Percentiles rank a stretch among this genome's conserved stretches.
Evolutionary conservation across 1,140 invertebrate genomes (phyloP).

Genomic region (Batillaria attramentaria): DNA sequence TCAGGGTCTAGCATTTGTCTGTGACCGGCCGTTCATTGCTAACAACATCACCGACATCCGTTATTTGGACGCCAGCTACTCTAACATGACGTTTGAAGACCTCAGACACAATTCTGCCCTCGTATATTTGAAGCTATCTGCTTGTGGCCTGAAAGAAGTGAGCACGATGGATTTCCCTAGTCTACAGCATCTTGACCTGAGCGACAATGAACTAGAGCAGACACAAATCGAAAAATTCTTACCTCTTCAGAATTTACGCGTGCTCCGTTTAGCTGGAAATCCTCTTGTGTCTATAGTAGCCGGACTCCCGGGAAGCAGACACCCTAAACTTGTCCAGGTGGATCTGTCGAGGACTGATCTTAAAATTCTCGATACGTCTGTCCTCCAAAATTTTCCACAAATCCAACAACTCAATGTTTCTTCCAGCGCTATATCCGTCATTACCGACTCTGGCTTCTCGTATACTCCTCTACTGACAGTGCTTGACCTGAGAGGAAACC

Average conservation of each 20-base stretch:
- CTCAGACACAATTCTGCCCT: background rate
- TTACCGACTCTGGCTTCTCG: slow-evolving; percentile 21
- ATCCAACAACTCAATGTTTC: slow-evolving; percentile 8
- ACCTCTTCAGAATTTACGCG: slow-evolving; percentile 4
- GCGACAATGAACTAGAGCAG: slow-evolving; percentile 8
- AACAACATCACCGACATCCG: background rate
- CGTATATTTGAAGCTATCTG: background rate
- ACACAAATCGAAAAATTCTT: background rate
- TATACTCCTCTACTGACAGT: background rate
- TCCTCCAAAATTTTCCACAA: slow-evolving; percentile 10
- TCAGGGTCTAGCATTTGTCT: slow-evolving; percentile 9
- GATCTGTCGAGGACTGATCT: slow-evolving; percentile 13
- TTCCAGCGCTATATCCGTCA: background rate
- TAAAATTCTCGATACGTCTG: background rate
- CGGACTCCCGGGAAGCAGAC: background rate
- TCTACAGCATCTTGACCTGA: slow-evolving; percentile 21
- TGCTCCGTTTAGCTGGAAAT: slow-evolving; percentile 20
- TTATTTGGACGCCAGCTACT: background rate
- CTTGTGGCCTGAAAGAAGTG: background rate
- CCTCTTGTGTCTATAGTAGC: background rate
- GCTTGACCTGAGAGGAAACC: slow-evolving; percentile 28
- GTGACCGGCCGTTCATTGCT: background rate
- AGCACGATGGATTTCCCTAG: background rate
- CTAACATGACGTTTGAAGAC: background rate
- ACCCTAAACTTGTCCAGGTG: background rate